phyloP scores from a whole-genome alignment of 2,888 invertebrate species.

The Rhorus exstirpatorius region DNA sequence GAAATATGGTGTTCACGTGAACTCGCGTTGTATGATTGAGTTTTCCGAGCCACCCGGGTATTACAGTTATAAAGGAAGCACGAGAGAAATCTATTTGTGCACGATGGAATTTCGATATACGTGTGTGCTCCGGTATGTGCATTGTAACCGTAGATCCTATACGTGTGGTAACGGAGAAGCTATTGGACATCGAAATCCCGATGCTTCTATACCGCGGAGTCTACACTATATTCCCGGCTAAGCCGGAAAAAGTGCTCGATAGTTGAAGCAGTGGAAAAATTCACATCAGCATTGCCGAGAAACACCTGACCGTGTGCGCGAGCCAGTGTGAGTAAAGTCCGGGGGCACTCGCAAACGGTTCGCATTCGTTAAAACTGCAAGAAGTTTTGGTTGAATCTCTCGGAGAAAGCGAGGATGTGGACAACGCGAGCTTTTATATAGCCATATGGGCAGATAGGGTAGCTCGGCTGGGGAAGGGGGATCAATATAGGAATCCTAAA shows the following conservation, averaged over 20 bases:
- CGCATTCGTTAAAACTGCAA: slow-evolving; percentile 64
- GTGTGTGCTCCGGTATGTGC: too few relatives aligned
- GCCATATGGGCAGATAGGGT: slow-evolving; percentile 14
- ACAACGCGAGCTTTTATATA: slow-evolving; percentile 32
- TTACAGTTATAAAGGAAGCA: background rate
- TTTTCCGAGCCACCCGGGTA: background rate
- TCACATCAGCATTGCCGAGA: slow-evolving; percentile 1
- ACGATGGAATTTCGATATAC: background rate
- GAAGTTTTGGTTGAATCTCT: slow-evolving; percentile 53
- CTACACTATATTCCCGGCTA: slow-evolving; percentile 2
- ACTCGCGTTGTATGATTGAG: background rate
- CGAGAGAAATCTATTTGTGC: background rate
- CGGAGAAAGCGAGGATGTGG: slow-evolving; percentile 15
- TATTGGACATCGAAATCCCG: slow-evolving; percentile 14
- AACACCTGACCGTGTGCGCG: background rate
- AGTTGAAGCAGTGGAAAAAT: background rate
- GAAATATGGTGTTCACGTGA: background rate
- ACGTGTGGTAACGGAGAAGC: background rate
- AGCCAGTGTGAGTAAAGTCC: background rate
- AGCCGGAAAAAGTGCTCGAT: slow-evolving; percentile 18
- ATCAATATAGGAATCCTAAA: slow-evolving; percentile 69
- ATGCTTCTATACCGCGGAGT: background rate
- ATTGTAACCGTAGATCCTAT: too few relatives aligned
- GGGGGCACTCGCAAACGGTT: background rate
- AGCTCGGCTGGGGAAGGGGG: slow-evolving; percentile 40